Base-by-base conservation (phyloP, 2,797 vertebrate genomes). In the Sebastes variabilis region DNA sequence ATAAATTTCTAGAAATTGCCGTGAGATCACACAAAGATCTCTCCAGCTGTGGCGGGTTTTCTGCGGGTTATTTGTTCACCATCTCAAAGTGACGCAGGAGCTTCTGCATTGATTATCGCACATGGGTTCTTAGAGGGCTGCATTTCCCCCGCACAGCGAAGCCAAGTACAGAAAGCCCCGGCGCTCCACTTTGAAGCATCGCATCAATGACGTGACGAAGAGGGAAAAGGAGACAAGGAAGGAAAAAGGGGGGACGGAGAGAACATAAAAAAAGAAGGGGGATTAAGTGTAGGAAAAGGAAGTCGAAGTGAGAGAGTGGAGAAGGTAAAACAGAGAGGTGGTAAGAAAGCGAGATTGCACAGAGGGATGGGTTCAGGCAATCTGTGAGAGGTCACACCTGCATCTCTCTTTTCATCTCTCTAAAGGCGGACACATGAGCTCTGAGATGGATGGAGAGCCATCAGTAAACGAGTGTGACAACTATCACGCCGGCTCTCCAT, bases 391-490 rank as follows among this genome's bases (percentile, higher is more conserved):
- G 87, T 89, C 84, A 80, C 74, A 46, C 46, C 58, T 77, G 73
- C 69, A 70, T 78, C 75, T 72, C 66, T 71, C 70, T 74, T 30
- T 72, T 77, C 67, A 70, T 85, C 84, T 75, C 67, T 38, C 49
- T 34, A 22, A 83, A 66, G 32, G 65, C 54, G n/a, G 72, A 79
- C 75, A 61, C 72, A 49, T 29, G 72, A 68, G 66, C 79, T 46
- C 8, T 8, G 16, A 66, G 88, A 83, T 67, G 86, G 84, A 87
- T 82, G 78, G 84, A 81, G 76, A 82, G 34, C 55, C 76, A 36
- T 83, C 87, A 70, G 83, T 78, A 88, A 89, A 86, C 46, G 56
- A 82, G 87, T 72, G 82, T 75, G 90, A 89, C 85, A 80, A 79
- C 75, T n/a, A 82, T 78, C 72, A 30, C 59, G 22, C 67, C 1